A percentile compares a stretch with the other conserved stretches of the same genome.
Conservation (phyloP, 2,888 invertebrate genomes). For the Drosophila setosimentum region DNA sequence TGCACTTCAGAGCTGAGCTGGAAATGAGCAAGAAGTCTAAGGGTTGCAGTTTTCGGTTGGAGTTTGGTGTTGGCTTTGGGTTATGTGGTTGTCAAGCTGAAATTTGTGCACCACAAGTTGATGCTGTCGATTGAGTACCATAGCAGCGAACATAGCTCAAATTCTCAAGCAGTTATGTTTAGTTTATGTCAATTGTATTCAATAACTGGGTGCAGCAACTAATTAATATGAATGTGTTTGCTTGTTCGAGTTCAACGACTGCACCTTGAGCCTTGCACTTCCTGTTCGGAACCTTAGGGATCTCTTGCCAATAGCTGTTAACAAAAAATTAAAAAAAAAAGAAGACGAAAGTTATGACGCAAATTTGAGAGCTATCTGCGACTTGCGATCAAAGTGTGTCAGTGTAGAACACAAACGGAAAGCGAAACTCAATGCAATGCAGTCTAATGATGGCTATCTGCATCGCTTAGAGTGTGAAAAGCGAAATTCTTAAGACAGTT, state of each 20-base stretch:
- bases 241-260: slow-evolving; percentile 57
- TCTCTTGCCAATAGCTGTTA: not conserved
- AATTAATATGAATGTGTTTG: slow-evolving; percentile 67
- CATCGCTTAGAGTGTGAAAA: slow-evolving; percentile 68
- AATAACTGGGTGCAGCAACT: slow-evolving; percentile 35
- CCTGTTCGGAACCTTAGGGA: slow-evolving; percentile 71
- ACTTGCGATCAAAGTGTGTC: slow-evolving; percentile 70
- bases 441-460: slow-evolving; percentile 49
- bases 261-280: slow-evolving; percentile 79
- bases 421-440: slow-evolving; percentile 70
- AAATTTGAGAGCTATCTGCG: slow-evolving; percentile 54
- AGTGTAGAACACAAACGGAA: slow-evolving; percentile 70
- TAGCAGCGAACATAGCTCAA: slow-evolving; percentile 19
- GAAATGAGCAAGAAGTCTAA: slow-evolving; percentile 2
- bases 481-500: slow-evolving; percentile 68
- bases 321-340: not conserved
- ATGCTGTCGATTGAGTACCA: slow-evolving; percentile 2
- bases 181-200: slow-evolving; percentile 63
- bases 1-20: slow-evolving; percentile 37
- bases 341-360: slow-evolving; percentile 23
- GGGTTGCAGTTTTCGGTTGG: not conserved
- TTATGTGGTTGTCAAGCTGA: slow-evolving; percentile 38
- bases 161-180: slow-evolving; percentile 44
- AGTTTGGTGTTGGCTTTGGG: slow-evolving; percentile 4
- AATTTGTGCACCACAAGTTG: slow-evolving; percentile 32